Conservation (phyloP, 2,113 vertebrate species). For the Petaurus breviceps region DNA sequence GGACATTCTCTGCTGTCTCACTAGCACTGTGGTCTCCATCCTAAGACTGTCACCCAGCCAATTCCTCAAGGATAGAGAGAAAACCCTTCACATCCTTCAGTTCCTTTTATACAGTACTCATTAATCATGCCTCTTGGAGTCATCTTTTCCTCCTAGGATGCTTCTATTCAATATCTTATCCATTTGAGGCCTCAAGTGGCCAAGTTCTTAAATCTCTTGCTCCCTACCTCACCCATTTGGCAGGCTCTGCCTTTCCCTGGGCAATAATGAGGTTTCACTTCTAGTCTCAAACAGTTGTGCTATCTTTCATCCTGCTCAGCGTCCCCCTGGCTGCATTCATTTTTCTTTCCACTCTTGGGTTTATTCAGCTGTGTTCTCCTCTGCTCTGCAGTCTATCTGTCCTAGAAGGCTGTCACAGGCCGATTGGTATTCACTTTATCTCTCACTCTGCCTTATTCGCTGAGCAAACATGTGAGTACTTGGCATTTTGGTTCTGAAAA, state of each 20-base stretch:
- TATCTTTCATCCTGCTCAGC: neutral
- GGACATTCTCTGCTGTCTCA: neutral
- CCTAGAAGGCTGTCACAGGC: slow-evolving; percentile 57
- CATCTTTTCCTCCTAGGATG: neutral
- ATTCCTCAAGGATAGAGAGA: neutral
- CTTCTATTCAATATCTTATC: neutral
- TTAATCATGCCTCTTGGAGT: neutral
- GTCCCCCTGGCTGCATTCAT: slow-evolving; percentile 1
- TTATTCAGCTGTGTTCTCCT: slow-evolving; percentile 61
- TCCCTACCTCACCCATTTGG: neutral
- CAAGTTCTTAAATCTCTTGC: slow-evolving; percentile 10
- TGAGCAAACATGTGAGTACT: slow-evolving; percentile 50
- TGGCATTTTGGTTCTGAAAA: slow-evolving; percentile 38
- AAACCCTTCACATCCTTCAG: neutral
- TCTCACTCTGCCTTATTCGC: slow-evolving; percentile 38
- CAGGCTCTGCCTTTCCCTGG: neutral
- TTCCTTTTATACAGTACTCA: neutral
- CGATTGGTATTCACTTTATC: slow-evolving; percentile 55
- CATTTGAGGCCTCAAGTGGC: neutral
- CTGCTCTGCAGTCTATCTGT: slow-evolving; percentile 51
- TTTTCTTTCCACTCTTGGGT: slow-evolving; percentile 10
- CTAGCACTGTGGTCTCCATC: neutral
- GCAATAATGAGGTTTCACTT: slow-evolving; percentile 1
- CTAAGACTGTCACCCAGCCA: neutral
- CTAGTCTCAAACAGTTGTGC: neutral